Percentiles rank a stretch among this genome's conserved stretches.
Evolutionary conservation across 2,113 vertebrate species (phyloP).

Genomic region (Apaloderma vittatum): DNA sequence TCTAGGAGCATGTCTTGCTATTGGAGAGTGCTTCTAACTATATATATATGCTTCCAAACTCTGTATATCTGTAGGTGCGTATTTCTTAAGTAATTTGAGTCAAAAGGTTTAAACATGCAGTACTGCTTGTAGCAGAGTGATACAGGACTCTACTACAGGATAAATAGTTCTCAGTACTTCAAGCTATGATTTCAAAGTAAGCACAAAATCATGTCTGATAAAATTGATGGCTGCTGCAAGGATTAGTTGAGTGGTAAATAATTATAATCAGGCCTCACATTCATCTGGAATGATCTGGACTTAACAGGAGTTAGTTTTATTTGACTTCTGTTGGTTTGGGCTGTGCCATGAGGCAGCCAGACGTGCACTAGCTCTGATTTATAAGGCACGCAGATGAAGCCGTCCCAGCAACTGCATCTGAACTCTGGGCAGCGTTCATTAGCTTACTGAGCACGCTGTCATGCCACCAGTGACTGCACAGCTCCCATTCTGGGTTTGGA

Average conservation of each 20-base stretch:
- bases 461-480: neutral
- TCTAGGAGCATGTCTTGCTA: neutral
- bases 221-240: neutral
- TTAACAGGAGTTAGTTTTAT: neutral
- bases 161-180: neutral
- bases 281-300: neutral
- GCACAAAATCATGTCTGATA: neutral
- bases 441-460: neutral
- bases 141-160: neutral
- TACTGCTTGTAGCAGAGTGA: neutral
- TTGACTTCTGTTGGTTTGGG: neutral
- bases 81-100: neutral
- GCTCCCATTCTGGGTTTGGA: neutral
- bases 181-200: neutral
- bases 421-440: neutral
- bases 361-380: neutral
- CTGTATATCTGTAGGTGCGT: accelerated
- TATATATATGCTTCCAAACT: neutral
- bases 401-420: neutral
- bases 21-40: neutral
- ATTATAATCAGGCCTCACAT: neutral
- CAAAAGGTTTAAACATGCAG: accelerated
- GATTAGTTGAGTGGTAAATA: neutral
- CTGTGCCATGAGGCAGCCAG: neutral
- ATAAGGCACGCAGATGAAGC: neutral